Evolutionary conservation across 64 coral and sea anemone species (phyloP).

Genomic region (Montipora foliosa): DNA sequence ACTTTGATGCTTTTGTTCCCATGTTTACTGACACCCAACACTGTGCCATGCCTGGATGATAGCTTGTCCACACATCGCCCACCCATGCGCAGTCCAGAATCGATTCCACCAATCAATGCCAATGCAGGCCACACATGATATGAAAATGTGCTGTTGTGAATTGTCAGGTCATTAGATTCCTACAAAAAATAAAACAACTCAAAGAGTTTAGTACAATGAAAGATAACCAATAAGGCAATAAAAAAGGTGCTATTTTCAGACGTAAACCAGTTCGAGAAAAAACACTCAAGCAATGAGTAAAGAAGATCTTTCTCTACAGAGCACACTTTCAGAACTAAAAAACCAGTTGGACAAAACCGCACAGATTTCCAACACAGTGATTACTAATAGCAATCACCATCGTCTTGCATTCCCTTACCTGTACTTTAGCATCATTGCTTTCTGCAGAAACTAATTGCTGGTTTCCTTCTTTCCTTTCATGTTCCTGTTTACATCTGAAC

Average conservation of each 20-base stretch:
- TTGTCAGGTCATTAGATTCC: background rate
- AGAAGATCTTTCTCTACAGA: background rate
- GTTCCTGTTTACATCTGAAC: background rate
- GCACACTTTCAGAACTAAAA: background rate
- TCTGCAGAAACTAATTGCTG: background rate
- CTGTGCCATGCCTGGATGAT: conserved; percentile 70
- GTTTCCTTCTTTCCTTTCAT: background rate
- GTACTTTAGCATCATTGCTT: background rate
- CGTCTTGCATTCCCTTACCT: background rate
- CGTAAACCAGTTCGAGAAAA: too few relatives aligned
- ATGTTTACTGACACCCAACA: conserved; percentile 76
- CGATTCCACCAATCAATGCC: conserved; percentile 88
- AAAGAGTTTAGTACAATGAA: background rate
- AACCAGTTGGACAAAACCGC: too few relatives aligned
- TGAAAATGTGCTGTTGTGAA: conserved; percentile 39
- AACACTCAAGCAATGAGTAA: too few relatives aligned
- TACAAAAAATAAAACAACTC: background rate
- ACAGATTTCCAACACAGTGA: background rate
- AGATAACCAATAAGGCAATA: background rate
- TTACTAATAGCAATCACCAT: background rate
- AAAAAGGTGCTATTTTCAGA: too few relatives aligned
- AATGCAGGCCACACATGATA: conserved; percentile 83
- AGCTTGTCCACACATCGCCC: conserved; percentile 84
- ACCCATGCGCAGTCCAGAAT: conserved; percentile 84
- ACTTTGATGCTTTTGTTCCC: conserved; percentile 77